Base-by-base conservation (phyloP, 2,797 vertebrate genomes). In the Tapera naevia region DNA sequence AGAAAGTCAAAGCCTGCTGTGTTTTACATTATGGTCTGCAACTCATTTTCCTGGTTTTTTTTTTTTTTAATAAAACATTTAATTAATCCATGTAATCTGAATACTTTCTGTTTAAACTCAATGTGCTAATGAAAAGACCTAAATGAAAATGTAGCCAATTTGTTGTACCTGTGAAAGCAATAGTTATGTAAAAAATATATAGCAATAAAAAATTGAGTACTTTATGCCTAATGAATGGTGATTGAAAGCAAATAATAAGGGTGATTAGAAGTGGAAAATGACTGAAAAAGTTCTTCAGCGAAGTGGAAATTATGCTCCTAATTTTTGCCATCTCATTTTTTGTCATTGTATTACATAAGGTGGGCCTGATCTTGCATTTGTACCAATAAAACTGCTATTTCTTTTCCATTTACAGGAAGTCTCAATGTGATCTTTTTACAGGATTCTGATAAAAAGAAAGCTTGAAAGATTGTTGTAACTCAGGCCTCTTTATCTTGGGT, bases 1-100 rank as follows among this genome's bases (percentile, higher is more conserved):
- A 98, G 95, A 98, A 97, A 97, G 97, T 97, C 97, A 97, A 97
- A 98, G 96, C 97, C 96, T 97, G 97, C 97, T 98, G 97, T 96
- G 96, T 97, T 97, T 97, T 95, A 91, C 97, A 97, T 97, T 97
- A 96, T 96, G 86, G 33, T 91, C 91, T 91, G 96, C 93, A 97
- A 97, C 95, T 98, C 96, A 96, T 97, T 97, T 98, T 96, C 95
- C 89, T 90, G 80, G 30, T 16, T 28, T 58, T 81, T 82, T 88
- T 94, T 93, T 95, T 93, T 96, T 94, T 97, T n/a, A n/a, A 96
- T 96, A 97, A 97, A 97, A 95, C 92, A 95, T 97, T 97, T 97
- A 97, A 98, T 98, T 98, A 98, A 97, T 98, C 95, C 93, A 80
- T 93, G 96, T 96, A 97, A 96, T 96, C 91, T 78, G 80, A 96